phyloP scores from a whole-genome alignment of 2,797 vertebrate species.

The Muscicapa striata region DNA sequence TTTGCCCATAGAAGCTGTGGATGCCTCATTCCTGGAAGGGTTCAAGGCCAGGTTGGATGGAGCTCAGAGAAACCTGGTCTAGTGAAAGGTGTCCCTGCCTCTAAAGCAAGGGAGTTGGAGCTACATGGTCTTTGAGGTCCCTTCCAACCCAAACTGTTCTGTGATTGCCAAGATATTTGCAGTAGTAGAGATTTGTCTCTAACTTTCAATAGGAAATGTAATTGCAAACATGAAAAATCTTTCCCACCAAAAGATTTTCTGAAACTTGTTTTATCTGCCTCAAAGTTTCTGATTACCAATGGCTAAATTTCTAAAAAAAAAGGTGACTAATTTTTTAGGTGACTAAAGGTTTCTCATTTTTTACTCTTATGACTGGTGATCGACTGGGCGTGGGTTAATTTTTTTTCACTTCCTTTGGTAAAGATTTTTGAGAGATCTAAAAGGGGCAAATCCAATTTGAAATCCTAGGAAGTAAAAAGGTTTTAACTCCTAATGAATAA shows the following conservation, averaged over 20 bases:
- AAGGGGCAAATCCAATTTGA: conserved; percentile 64
- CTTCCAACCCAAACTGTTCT: not conserved
- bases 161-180: not conserved
- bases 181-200: not conserved
- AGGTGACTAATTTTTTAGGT: not conserved
- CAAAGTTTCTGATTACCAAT: not conserved
- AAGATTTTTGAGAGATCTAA: not conserved
- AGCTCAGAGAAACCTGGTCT: not conserved
- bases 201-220: not conserved
- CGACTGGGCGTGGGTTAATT: rapidly evolving
- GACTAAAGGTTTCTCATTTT: not conserved
- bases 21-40: not conserved
- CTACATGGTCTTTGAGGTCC: not conserved
- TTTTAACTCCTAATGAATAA: conserved; percentile 72
- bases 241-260: not conserved
- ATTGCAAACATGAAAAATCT: not conserved
- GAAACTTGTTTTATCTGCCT: not conserved
- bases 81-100: not conserved
- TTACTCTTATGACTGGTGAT: not conserved
- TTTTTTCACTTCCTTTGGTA: not conserved
- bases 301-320: not conserved
- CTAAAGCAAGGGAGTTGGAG: not conserved
- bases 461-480: conserved; percentile 28
- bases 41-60: not conserved
- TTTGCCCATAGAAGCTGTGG: not conserved